These are phyloP conservation scores for Drosophila borealis DNA, from an alignment of 2,888 invertebrate genomes.

Conservation along the genomic window DNA sequence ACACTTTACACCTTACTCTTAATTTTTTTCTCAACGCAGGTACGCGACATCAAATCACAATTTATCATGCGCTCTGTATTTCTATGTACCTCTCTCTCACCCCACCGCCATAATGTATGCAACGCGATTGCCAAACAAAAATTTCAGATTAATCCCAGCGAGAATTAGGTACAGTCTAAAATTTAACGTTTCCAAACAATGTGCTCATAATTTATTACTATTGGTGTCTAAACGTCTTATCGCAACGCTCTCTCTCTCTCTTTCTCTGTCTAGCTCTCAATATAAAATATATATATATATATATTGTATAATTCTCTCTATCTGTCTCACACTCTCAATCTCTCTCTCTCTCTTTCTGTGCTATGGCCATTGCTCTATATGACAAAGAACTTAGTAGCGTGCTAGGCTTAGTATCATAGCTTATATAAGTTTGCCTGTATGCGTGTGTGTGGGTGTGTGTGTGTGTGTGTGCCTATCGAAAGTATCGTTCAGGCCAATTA, in stretches of 20 bases:
- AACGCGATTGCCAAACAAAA: constrained; percentile 56
- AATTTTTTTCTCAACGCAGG: constrained; percentile 65
- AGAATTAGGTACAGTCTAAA: constrained; percentile 73
- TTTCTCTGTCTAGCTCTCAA: constrained; percentile 36
- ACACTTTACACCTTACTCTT: constrained; percentile 54
- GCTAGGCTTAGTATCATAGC: constrained; percentile 68
- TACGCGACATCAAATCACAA: constrained; percentile 69
- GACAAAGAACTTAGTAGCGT: constrained; percentile 69
- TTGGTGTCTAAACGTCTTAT: constrained; percentile 74
- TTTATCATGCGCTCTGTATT: constrained; percentile 68
- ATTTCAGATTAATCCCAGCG: constrained; percentile 43
- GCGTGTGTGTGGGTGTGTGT: constrained; percentile 28
- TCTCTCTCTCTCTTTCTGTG: constrained; percentile 50
- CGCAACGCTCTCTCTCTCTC: constrained; percentile 58
- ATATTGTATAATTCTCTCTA: constrained; percentile 38
- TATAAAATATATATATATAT: constrained; percentile 45
- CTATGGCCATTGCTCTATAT: constrained; percentile 68
- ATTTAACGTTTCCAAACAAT: constrained; percentile 43
- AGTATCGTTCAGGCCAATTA: constrained; percentile 37
- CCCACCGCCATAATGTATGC: constrained; percentile 65
- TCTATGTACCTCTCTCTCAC: constrained; percentile 23
- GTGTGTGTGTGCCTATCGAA: constrained; percentile 38
- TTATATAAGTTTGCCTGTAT: constrained; percentile 41
- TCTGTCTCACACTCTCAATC: constrained; percentile 17
- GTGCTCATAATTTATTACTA: constrained; percentile 53